Evolutionary conservation across 1,140 invertebrate species (phyloP).

Genomic region (Pachypeltis micranthus): DNA sequence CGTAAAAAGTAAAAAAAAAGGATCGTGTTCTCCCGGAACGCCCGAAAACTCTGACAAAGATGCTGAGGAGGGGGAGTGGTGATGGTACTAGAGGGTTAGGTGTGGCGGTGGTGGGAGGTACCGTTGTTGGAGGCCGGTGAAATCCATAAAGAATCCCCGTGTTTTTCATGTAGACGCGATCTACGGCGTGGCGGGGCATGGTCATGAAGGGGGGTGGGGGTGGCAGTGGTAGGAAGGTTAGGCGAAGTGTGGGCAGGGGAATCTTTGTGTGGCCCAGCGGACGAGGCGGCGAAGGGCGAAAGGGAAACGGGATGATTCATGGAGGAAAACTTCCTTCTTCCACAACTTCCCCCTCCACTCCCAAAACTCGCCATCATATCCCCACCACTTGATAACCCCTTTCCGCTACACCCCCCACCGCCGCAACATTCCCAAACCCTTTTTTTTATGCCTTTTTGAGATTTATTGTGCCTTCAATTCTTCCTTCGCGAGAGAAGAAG

Average conservation of each 20-base stretch:
- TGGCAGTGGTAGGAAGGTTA: background rate
- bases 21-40: background rate
- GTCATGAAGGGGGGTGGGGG: background rate
- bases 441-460: constrained; percentile 15
- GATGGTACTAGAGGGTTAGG: background rate
- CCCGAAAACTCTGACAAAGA: no score
- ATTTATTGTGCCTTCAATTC: constrained; percentile 15
- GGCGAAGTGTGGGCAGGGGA: background rate
- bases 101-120: no score
- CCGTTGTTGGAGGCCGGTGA: constrained; percentile 4
- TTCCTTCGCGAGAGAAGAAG: background rate
- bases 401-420: background rate
- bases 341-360: background rate
- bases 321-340: background rate
- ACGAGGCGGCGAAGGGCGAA: background rate
- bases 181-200: no score
- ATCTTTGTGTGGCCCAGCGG: background rate
- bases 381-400: constrained; percentile 1
- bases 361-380: no score
- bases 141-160: constrained; percentile 8
- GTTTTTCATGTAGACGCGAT: background rate
- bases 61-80: background rate
- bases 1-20: no score
- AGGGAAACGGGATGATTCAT: constrained; percentile 13
- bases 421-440: no score